Percentiles rank a stretch among this genome's conserved stretches.
These are phyloP conservation scores for Albula glossodonta DNA, from an alignment of 2,113 vertebrate genomes.

Conservation along the genomic window DNA sequence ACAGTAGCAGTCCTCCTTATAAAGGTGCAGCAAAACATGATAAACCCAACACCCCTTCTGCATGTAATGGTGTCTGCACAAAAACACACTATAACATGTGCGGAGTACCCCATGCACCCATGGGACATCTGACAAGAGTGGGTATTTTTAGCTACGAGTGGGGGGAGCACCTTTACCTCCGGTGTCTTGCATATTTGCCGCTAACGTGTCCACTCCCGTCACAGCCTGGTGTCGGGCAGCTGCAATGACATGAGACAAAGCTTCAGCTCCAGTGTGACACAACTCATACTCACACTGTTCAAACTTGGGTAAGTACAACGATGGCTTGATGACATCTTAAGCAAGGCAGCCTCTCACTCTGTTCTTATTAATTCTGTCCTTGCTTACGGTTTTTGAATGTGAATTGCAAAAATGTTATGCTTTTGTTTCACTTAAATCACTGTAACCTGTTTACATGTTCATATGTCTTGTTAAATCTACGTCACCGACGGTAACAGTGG, in stretches of 20 bases:
- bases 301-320: too few species aligned
- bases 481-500: not conserved
- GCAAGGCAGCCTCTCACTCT: not conserved
- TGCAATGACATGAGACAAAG: slow-evolving; percentile 56
- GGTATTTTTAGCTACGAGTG: slow-evolving; percentile 28
- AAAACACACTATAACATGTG: too few species aligned
- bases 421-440: too few species aligned
- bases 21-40: too few species aligned
- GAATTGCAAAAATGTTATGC: not conserved
- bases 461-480: too few species aligned
- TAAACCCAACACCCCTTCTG: too few species aligned
- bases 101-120: too few species aligned
- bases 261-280: not conserved
- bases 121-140: not conserved
- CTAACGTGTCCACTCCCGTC: slow-evolving; percentile 81
- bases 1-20: too few species aligned
- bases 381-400: not conserved
- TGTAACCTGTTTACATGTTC: too few species aligned
- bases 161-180: slow-evolving; percentile 68
- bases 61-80: too few species aligned
- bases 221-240: slow-evolving; percentile 79
- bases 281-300: too few species aligned
- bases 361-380: too few species aligned
- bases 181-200: slow-evolving; percentile 81
- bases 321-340: not conserved